Conservation (phyloP, 2,888 invertebrate genomes). For the Odontothrips loti region DNA sequence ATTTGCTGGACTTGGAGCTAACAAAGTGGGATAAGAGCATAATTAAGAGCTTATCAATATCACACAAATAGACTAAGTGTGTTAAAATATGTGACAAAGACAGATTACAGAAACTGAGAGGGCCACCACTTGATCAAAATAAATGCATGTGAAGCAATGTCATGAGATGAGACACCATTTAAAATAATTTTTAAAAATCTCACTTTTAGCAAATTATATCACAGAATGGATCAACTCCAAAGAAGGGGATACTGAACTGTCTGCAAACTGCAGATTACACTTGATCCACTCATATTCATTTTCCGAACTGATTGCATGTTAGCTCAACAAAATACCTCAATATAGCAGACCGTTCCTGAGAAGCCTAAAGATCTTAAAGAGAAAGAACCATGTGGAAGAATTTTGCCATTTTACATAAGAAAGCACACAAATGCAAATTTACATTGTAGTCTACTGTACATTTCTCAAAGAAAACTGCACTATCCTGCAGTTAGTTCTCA, state of each 20-base stretch:
- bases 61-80: not conserved
- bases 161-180: slow-evolving; percentile 23
- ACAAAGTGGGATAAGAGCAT: slow-evolving; percentile 3
- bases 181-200: slow-evolving; percentile 24
- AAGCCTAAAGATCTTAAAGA: too few species aligned
- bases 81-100: not conserved
- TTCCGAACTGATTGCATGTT: slow-evolving; percentile 5
- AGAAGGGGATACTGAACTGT: slow-evolving; percentile 24
- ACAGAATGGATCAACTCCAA: slow-evolving; percentile 24
- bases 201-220: slow-evolving; percentile 27
- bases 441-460: not conserved
- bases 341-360: too few species aligned
- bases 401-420: too few species aligned
- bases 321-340: not conserved
- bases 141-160: slow-evolving; percentile 26
- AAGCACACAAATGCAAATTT: too few species aligned
- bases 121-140: slow-evolving; percentile 26
- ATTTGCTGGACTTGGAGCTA: slow-evolving; percentile 6
- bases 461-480: not conserved
- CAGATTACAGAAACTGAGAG: slow-evolving; percentile 14
- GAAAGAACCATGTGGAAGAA: too few species aligned
- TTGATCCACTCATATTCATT: slow-evolving; percentile 22
- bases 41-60: slow-evolving; percentile 5
- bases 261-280: slow-evolving; percentile 17
- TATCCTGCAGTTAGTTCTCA: not conserved